Conservation (phyloP, 2,113 vertebrate species). For the Genyomyrus donnyi region DNA sequence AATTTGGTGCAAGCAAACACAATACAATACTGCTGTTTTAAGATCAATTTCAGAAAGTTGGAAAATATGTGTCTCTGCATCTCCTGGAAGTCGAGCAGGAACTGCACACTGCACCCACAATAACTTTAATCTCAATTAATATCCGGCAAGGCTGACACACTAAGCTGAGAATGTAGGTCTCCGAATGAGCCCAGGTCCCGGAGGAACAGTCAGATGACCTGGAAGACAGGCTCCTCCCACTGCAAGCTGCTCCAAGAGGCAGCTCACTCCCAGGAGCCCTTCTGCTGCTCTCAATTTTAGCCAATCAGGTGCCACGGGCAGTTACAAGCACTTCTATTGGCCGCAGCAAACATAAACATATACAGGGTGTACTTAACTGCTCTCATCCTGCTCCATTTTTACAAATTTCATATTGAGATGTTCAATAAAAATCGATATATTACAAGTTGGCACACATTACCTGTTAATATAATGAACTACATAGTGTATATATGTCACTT, state of each 20-base stretch:
- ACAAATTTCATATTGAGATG: background rate
- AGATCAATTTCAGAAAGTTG: background rate
- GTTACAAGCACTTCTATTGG: background rate
- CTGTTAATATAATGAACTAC: background rate
- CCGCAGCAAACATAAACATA: background rate
- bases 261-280: background rate
- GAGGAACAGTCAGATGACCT: constrained; percentile 47
- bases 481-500: background rate
- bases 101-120: background rate
- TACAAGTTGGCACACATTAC: background rate
- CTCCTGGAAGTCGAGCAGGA: background rate
- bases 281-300: background rate
- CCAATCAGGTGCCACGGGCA: background rate
- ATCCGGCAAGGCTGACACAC: constrained; percentile 26
- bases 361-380: background rate
- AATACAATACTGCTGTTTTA: background rate
- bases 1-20: background rate
- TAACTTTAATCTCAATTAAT: background rate
- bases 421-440: background rate
- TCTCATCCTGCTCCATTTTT: background rate
- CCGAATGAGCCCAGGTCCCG: constrained; percentile 53
- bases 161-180: constrained; percentile 52
- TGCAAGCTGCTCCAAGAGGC: constrained; percentile 16
- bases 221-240: constrained; percentile 34
- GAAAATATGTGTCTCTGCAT: background rate